A percentile compares a stretch with the other conserved stretches of the same genome.
Evolutionary conservation across 2,888 invertebrate genomes (phyloP).

Genomic region (Sericinus montela): DNA sequence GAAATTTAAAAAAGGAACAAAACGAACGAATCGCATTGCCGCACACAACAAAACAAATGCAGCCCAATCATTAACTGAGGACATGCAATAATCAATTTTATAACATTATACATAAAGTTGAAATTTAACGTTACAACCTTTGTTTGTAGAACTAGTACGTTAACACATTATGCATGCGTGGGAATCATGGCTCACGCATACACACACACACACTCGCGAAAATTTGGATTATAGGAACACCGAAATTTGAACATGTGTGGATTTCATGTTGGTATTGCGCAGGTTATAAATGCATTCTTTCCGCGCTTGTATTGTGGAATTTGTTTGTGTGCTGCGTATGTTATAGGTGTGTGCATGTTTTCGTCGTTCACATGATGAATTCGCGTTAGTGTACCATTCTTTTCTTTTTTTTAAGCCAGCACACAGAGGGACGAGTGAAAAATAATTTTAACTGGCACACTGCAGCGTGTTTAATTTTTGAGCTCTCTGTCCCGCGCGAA

Average conservation of each 20-base stretch:
- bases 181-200: constrained; percentile 58
- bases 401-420: constrained; percentile 61
- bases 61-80: constrained; percentile 66
- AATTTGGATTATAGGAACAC: constrained; percentile 74
- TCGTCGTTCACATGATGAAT: constrained; percentile 71
- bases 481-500: constrained; percentile 71
- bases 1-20: constrained; percentile 79
- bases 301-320: constrained; percentile 43
- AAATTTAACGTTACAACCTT: constrained; percentile 29
- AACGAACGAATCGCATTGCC: constrained; percentile 70
- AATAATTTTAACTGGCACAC: constrained; percentile 78
- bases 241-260: constrained; percentile 46
- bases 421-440: constrained; percentile 64
- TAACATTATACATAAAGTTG: constrained; percentile 25
- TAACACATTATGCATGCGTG: constrained; percentile 64
- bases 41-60: constrained; percentile 57
- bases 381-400: constrained; percentile 68
- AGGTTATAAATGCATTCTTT: constrained; percentile 56
- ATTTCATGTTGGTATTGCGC: constrained; percentile 37
- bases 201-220: constrained; percentile 26
- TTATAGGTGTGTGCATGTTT: constrained; percentile 46
- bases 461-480: constrained; percentile 76
- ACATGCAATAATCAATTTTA: constrained; percentile 35
- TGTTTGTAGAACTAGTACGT: constrained; percentile 65
- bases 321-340: constrained; percentile 38